Base-by-base conservation (phyloP, 2,797 vertebrate genomes). In the Mus caroli region DNA sequence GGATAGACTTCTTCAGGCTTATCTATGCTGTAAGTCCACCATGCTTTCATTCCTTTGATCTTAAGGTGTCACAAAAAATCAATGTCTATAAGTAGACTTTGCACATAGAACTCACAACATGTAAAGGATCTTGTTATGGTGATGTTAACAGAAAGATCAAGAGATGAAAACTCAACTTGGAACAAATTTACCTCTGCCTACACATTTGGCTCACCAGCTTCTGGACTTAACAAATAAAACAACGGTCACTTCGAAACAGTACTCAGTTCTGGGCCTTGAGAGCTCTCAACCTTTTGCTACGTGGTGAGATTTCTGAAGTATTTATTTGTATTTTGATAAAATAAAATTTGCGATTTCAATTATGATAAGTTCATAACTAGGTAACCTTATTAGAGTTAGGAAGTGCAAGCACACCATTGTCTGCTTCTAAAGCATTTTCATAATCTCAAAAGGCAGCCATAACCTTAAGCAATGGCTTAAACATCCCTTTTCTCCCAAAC, bases 211-310 rank as follows among this genome's bases (percentile, higher is more conserved):
- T 69, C 20, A 31, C 15, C 13, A 31, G 24, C 17, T 75, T 19
- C 10, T 67, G 9, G 28, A 10, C 15, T 94, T 93, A 86, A 58
- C 46, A 58, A 37, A 79, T 37, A 76, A 89, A 77, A 77, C 15
- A 91, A 7, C 17, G 90, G 0, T 50, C n/a, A 92, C 37, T 50
- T 58, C 69, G 89, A 92, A 96, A 75, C 6, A 88, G 80, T 24
- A 20, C 15, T 34, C 46, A 58, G 31, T 0, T 58, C 50, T 17
- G 43, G 80, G 46, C 10, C 6, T 85, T 60, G 31, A 71, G 58
- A 10, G n/a, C 8, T 71, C 80, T 83, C 34, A 82, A 76, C n/a
- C 40, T 60, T 28, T 58, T 19, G 5, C 6, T 69, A 6, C n/a
- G 15, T 1, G 12, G 24, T 20, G 20, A 24, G 26, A 50, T 20